Percentiles rank a stretch among this genome's conserved stretches.
phyloP scores from a whole-genome alignment of 1,140 invertebrate genomes.

The Drepana arcuata region DNA sequence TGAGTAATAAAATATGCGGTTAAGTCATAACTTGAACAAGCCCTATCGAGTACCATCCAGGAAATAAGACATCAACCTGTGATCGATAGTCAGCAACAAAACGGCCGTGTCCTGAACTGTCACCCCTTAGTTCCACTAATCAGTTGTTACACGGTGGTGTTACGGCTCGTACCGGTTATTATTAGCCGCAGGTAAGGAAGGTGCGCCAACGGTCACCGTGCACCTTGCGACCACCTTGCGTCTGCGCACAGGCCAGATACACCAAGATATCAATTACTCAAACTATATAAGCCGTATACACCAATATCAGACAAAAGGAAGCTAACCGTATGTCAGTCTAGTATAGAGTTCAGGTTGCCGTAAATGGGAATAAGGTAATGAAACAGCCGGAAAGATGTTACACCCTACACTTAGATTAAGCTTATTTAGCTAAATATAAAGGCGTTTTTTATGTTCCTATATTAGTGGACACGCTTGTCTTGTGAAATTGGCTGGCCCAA shows the following conservation, averaged over 20 bases:
- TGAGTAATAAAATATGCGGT: too few relatives aligned
- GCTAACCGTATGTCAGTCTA: background rate
- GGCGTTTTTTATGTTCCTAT: slow-evolving; percentile 17
- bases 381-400: slow-evolving; percentile 17
- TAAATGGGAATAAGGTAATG: background rate
- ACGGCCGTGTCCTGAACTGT: too few relatives aligned
- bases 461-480: slow-evolving; percentile 25
- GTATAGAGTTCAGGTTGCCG: slow-evolving; percentile 6
- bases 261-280: slow-evolving; percentile 17
- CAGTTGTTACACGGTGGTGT: slow-evolving; percentile 11
- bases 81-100: too few relatives aligned
- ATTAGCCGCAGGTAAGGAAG: slow-evolving; percentile 6
- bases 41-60: too few relatives aligned
- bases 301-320: slow-evolving; percentile 1
- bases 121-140: slow-evolving; percentile 11
- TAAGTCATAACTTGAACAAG: too few relatives aligned
- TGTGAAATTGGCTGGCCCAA: slow-evolving; percentile 26
- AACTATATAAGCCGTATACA: slow-evolving; percentile 5
- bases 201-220: slow-evolving; percentile 16
- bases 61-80: too few relatives aligned
- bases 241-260: slow-evolving; percentile 15
- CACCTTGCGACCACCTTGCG: slow-evolving; percentile 20
- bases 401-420: slow-evolving; percentile 51
- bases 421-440: slow-evolving; percentile 41
- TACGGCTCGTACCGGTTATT: slow-evolving; percentile 9